Percentiles rank a stretch among this genome's conserved stretches.
Evolutionary conservation across 1,140 invertebrate species (phyloP).

Genomic region (Gonioctena quinquepunctata): DNA sequence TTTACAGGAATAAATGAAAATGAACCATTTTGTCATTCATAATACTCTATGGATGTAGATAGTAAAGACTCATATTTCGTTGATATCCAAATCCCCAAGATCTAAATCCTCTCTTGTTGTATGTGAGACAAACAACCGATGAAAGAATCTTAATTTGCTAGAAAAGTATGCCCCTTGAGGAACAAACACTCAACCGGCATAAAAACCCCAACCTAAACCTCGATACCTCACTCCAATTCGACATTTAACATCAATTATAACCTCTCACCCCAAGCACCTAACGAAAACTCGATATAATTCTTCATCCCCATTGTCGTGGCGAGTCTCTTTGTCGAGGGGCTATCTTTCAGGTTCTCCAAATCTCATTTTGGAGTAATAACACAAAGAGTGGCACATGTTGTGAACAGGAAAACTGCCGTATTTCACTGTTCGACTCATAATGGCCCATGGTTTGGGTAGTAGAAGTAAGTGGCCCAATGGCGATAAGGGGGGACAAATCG

Average conservation of each 20-base stretch:
- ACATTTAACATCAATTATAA: conserved; percentile 5
- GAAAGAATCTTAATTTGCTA: too few relatives aligned
- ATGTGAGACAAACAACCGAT: too few relatives aligned
- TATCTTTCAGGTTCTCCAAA: conserved; percentile 26
- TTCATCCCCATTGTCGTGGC: conserved; percentile 2
- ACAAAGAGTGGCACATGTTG: conserved; percentile 42
- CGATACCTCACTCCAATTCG: background rate
- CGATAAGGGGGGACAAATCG: conserved; percentile 24
- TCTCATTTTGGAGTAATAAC: conserved; percentile 40
- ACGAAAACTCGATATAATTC: conserved; percentile 3
- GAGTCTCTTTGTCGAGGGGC: conserved; percentile 2
- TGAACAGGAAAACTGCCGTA: conserved; percentile 38
- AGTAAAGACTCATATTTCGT: too few relatives aligned
- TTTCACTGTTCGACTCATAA: conserved; percentile 35
- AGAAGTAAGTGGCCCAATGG: conserved; percentile 24
- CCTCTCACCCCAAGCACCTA: background rate
- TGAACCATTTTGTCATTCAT: too few relatives aligned
- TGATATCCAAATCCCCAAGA: too few relatives aligned
- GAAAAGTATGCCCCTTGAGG: too few relatives aligned
- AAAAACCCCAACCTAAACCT: too few relatives aligned
- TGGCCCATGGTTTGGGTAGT: conserved; percentile 31
- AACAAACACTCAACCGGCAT: too few relatives aligned
- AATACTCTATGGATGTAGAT: too few relatives aligned
- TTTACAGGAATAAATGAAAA: too few relatives aligned
- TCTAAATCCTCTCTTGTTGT: too few relatives aligned